phyloP scores from a whole-genome alignment of 2,888 invertebrate species.

The Phyllotreta striolata region DNA sequence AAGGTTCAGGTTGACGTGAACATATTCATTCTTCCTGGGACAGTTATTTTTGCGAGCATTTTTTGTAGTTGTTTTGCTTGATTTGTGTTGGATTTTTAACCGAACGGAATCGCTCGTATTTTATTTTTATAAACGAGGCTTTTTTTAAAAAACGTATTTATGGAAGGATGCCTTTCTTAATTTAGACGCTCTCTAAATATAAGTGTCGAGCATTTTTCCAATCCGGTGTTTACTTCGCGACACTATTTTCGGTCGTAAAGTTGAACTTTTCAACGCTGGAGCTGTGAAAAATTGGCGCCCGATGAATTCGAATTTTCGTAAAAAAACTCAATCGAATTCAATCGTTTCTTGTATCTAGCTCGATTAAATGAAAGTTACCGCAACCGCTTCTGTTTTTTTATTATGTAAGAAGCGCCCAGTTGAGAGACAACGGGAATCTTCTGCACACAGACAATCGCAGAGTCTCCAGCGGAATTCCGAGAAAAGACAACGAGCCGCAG shows the following conservation, averaged over 20 bases:
- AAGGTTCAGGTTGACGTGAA: not conserved
- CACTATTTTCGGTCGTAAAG: no score
- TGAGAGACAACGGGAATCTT: constrained; percentile 20
- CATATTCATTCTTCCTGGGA: not conserved
- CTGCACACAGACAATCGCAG: constrained; percentile 24
- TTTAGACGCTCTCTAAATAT: constrained; percentile 4
- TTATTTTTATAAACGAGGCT: not conserved
- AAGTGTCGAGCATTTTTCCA: no score
- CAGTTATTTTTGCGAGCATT: constrained; percentile 1
- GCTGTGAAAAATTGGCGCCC: no score
- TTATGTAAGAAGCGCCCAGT: not conserved
- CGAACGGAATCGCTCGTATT: not conserved
- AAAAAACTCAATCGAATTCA: no score
- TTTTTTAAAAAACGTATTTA: constrained; percentile 9
- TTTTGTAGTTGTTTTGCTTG: no score
- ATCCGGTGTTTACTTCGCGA: no score
- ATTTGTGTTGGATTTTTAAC: not conserved
- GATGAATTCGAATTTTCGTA: no score
- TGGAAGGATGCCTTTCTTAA: constrained; percentile 10
- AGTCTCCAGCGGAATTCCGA: constrained; percentile 39
- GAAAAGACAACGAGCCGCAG: constrained; percentile 45
- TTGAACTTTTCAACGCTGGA: no score
- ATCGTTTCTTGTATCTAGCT: no score
- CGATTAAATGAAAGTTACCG: no score
- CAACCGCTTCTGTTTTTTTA: no score